phyloP scores from a whole-genome alignment of 2,797 vertebrate species.

The Cossypha dichroa region DNA sequence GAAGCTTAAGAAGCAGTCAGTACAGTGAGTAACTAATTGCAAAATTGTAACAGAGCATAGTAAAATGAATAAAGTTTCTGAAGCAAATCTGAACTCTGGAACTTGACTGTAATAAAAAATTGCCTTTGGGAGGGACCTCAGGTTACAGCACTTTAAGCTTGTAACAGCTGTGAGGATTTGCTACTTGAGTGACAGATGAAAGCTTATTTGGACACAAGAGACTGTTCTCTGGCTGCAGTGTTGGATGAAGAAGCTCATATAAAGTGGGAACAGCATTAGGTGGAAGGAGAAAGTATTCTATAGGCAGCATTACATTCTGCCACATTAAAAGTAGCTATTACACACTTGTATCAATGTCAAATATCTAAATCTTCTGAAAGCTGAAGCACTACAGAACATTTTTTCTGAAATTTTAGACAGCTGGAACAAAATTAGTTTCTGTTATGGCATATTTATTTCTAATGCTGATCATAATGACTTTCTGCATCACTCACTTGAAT shows the following conservation, averaged over 20 bases:
- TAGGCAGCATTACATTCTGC: slow-evolving; percentile 4
- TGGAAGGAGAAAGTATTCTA: background rate
- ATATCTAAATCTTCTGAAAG: slow-evolving; percentile 17
- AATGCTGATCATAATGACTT: background rate
- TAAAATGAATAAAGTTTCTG: slow-evolving; percentile 25
- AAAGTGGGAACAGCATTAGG: slow-evolving; percentile 11
- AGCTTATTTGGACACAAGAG: background rate
- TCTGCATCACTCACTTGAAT: background rate
- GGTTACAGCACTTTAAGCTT: background rate
- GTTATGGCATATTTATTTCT: slow-evolving; percentile 18
- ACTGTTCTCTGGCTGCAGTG: background rate
- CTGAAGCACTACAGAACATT: background rate
- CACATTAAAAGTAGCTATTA: slow-evolving; percentile 26
- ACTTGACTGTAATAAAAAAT: background rate
- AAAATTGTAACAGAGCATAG: background rate
- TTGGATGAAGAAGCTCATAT: background rate
- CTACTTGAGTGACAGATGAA: background rate
- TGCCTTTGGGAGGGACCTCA: slow-evolving; percentile 7
- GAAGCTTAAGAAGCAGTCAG: background rate
- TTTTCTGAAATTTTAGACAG: slow-evolving; percentile 15
- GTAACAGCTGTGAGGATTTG: slow-evolving; percentile 27
- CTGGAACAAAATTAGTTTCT: slow-evolving; percentile 27
- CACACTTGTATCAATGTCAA: slow-evolving; percentile 24
- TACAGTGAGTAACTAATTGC: background rate
- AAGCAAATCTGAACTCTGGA: background rate